Evolutionary conservation across 2,888 invertebrate genomes (phyloP).

Genomic region (Diabrotica balteata): DNA sequence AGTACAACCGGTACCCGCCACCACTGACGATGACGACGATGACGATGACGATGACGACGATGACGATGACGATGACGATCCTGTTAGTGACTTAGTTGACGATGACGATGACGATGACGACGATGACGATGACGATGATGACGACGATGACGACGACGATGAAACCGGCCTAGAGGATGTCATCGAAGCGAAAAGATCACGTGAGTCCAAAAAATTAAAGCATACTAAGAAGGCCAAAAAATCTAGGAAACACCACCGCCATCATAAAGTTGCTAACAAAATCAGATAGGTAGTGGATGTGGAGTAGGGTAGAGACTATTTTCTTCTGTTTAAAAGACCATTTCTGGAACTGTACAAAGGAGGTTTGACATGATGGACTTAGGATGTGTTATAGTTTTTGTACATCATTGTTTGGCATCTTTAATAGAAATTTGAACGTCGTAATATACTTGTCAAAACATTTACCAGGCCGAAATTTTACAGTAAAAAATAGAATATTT

Average conservation of each 20-base stretch:
- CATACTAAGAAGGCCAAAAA: conserved; percentile 56
- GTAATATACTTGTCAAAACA: no score
- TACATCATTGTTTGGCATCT: neutral
- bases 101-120: conserved; percentile 71
- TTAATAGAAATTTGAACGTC: no score
- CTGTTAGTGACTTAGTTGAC: conserved; percentile 57
- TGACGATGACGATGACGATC: conserved; percentile 66
- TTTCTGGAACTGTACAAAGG: conserved; percentile 35
- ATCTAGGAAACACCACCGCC: conserved; percentile 53
- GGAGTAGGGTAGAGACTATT: conserved; percentile 33
- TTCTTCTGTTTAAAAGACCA: conserved; percentile 21
- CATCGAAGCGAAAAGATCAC: conserved; percentile 76
- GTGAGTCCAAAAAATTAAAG: conserved; percentile 77
- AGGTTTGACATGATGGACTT: conserved; percentile 1
- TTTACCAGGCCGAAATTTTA: no score
- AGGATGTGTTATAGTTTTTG: neutral
- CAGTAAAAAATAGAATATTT: no score
- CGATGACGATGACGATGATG: conserved; percentile 71
- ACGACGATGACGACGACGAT: conserved; percentile 72
- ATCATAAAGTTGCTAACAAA: conserved; percentile 48
- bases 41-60: conserved; percentile 68
- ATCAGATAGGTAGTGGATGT: conserved; percentile 49
- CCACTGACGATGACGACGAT: conserved; percentile 59
- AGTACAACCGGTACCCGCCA: conserved; percentile 56
- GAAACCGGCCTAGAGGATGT: conserved; percentile 73